A percentile compares a stretch with the other conserved stretches of the same genome.
These are phyloP conservation scores for Chironomus riparius DNA, from an alignment of 2,888 invertebrate species.

Conservation along the genomic window DNA sequence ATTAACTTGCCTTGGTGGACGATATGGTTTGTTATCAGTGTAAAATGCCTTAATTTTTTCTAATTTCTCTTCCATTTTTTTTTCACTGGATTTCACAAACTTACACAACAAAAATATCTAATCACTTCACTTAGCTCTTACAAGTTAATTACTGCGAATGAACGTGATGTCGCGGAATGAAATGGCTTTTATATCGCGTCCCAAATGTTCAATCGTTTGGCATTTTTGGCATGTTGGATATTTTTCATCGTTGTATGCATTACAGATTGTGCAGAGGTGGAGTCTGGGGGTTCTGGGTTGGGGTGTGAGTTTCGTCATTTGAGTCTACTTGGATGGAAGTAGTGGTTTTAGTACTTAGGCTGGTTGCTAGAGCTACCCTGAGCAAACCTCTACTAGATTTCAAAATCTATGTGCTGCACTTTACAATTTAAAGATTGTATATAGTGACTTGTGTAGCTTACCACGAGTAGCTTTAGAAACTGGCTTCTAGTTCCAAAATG, in stretches of 20 bases:
- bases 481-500: too few relatives aligned
- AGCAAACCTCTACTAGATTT: too few relatives aligned
- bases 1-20: slow-evolving; percentile 36
- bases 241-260: neutral
- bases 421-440: too few relatives aligned
- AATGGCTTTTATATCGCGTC: neutral
- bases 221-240: slow-evolving; percentile 3
- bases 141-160: slow-evolving; percentile 19
- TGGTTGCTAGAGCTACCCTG: too few relatives aligned
- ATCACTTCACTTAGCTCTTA: neutral
- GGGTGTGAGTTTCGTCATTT: too few relatives aligned
- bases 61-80: slow-evolving; percentile 1
- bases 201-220: neutral
- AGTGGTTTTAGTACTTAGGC: too few relatives aligned
- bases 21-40: slow-evolving; percentile 32
- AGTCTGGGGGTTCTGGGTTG: too few relatives aligned
- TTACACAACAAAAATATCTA: neutral
- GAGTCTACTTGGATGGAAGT: too few relatives aligned
- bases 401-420: too few relatives aligned
- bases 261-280: neutral
- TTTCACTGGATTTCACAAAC: neutral
- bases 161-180: neutral
- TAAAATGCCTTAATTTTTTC: slow-evolving; percentile 5
- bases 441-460: too few relatives aligned
- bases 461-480: too few relatives aligned